Conservation (phyloP, 2,888 invertebrate genomes). For the Caenorhabditis panamensis region DNA sequence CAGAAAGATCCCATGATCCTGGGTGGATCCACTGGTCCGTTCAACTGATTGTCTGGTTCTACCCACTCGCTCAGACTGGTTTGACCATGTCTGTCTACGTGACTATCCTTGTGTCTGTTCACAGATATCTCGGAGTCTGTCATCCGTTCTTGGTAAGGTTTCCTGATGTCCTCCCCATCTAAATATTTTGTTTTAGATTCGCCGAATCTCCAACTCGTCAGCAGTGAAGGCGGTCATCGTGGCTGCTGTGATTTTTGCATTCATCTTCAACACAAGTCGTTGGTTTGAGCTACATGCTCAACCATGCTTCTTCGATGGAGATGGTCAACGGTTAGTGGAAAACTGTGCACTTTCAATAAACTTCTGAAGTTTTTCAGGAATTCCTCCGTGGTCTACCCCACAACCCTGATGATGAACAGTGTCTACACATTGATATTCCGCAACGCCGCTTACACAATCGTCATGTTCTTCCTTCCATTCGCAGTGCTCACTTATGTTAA, state of each 20-base stretch:
- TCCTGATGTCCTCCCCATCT: too few relatives aligned
- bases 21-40: constrained; percentile 54
- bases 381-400: constrained; percentile 69
- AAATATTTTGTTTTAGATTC: constrained; percentile 63
- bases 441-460: constrained; percentile 72
- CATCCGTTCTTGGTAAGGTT: constrained; percentile 74
- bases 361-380: constrained; percentile 47
- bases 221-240: constrained; percentile 69
- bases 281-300: constrained; percentile 73
- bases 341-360: neutral
- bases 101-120: constrained; percentile 76
- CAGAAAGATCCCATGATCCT: constrained; percentile 65
- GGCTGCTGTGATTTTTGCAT: constrained; percentile 61
- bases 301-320: constrained; percentile 56
- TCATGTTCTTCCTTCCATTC: constrained; percentile 78
- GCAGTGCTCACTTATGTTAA: constrained; percentile 73
- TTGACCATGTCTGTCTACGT: constrained; percentile 76
- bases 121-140: constrained; percentile 77
- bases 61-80: constrained; percentile 72
- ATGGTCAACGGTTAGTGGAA: constrained; percentile 13
- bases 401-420: constrained; percentile 68
- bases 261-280: constrained; percentile 74
- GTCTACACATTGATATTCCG: constrained; percentile 71
- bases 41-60: constrained; percentile 68
- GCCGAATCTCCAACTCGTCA: constrained; percentile 69